Base-by-base conservation (phyloP, 2,888 invertebrate genomes). In the Physocephala rufipes region DNA sequence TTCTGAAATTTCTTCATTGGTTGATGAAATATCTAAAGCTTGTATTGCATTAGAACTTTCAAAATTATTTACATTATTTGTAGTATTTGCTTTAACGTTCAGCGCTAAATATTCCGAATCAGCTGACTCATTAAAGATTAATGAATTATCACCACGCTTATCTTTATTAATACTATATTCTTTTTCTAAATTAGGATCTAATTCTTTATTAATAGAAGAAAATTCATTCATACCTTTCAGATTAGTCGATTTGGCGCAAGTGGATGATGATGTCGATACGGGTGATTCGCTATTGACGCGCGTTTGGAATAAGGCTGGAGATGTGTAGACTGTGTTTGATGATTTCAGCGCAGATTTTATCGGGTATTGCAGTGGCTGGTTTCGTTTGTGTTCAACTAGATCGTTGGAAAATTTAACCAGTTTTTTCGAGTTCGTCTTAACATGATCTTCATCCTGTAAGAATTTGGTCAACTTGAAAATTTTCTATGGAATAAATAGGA, bases 1-100 rank as follows among this genome's bases (percentile, higher is more conserved):
- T 36, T 36, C 36, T 36, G 9, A 36, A 9, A 36, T 36, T 36
- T 36, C 36, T 36, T 53, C 13, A 75, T 76, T 76, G 75, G 76
- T 76, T 75, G 73, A 77, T 76, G 74, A 75, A 76, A 76, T 75
- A 77, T 77, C 75, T 68, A 49, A 61, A 49, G 62, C 62, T 62
- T 61, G 68, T 62, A 61, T 68, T 51, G 30, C 5, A 68, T 5
- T 19, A 9, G 51, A 21, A 51, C 36, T 62, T 51, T 68, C 19
- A n/a, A 9, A n/a, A 58, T 49, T 45, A 67, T 65, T 61, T 65
- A 16, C 19, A 53, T 65, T 55, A 16, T 65, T 28, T 21, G 53
- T 24, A 58, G 28, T 15, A 58, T 58, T 58, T 58, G 26, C 24
- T 24, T 26, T 24, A 26, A 58, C 58, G 28, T 58, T 58, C 26